phyloP scores from a whole-genome alignment of 37 sponge, comb jelly and placozoan genomes.

The Aphrocallistes beatrix region DNA sequence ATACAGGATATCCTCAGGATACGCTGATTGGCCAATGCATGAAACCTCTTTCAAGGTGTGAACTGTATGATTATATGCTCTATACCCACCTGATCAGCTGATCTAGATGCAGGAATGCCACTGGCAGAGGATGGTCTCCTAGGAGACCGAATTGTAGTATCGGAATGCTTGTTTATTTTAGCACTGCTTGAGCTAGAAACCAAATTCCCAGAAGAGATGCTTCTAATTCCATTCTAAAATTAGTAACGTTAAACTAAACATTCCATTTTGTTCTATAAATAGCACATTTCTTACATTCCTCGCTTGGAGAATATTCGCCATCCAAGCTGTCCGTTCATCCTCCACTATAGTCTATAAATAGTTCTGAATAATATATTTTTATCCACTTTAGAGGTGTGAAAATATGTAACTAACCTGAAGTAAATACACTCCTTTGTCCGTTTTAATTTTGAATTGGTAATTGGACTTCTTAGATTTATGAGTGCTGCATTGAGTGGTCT shows the following conservation, averaged over 20 bases:
- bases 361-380: neutral
- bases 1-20: neutral
- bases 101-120: neutral
- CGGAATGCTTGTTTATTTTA: slow-evolving; percentile 15
- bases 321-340: neutral
- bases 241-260: neutral
- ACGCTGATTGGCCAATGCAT: neutral
- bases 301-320: neutral
- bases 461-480: neutral
- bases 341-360: neutral
- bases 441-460: slow-evolving; percentile 3
- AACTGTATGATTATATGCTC: neutral
- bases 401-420: neutral
- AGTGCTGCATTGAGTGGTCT: neutral
- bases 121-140: slow-evolving; percentile 8
- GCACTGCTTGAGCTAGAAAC: neutral
- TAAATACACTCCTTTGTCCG: neutral
- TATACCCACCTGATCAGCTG: neutral
- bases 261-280: neutral
- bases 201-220: neutral
- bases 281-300: neutral
- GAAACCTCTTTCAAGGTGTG: neutral
- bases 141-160: neutral
- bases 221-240: neutral
- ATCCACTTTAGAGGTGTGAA: neutral